Evolutionary conservation across 2,113 vertebrate species (phyloP), one percentile per base, ranked within the genome.

Genomic region (Rostratula benghalensis): DNA sequence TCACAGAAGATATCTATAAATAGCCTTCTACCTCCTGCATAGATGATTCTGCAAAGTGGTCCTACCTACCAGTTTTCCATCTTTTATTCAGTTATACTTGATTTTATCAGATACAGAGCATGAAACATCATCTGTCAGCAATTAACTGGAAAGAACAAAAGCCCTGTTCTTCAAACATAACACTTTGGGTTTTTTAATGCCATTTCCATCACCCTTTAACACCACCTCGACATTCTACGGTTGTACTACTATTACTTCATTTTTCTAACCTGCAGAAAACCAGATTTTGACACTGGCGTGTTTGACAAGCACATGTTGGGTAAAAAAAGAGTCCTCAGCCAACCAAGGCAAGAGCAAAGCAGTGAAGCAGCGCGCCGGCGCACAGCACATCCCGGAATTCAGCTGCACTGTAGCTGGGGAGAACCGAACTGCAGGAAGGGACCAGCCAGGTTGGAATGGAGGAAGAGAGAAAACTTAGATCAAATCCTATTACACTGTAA

Each of bases 91-190:
- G 73, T 54, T 87, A 51, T 25, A 84, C 23, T 84, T 69, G 18
- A 21, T 43, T 89, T 92, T 87, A 90, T 82, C 65, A 87, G 54
- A 87, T 51, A 88, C 95, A 88, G n/a, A 93, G 16, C 51, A 87
- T 13, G 59, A 88, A 94, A 86, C 48, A 84, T 80, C 53, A 86
- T 51, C 75, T 84, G 75, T 63, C 84, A 95, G 76, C 48, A 89
- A 94, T 85, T 95, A 91, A 92, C 18, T 84, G 53, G 39, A 81
- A 78, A 83, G 56, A 18, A 83, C 89, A 89, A 85, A 87, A 41
- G 46, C 3, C 25, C 17, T 50, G 18, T 67, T 92, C 56, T 90
- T 93, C 75, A 81, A 87, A 85, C 15, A 53, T 39, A 86, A 71
- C n/a, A 41, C 24, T 71, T 12, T 37, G 84, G 70, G 80, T 61